phyloP scores from a whole-genome alignment of 2,888 invertebrate species.

The Rutpela maculata region DNA sequence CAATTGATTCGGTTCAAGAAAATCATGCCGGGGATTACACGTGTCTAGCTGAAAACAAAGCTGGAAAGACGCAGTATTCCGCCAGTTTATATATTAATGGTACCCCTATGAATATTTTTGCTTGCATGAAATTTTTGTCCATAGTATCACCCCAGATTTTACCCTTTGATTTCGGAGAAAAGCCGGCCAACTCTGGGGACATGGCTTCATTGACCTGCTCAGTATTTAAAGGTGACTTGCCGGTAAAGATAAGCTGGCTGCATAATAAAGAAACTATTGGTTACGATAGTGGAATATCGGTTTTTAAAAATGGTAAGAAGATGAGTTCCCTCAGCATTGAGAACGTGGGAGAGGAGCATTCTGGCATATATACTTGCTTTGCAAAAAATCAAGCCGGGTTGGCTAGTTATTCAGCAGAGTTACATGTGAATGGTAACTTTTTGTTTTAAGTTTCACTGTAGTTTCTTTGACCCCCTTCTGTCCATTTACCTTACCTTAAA shows the following conservation, averaged over 20 bases:
- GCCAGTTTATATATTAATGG: conserved; percentile 81
- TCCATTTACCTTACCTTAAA: conserved; percentile 10
- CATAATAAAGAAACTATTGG: conserved; percentile 74
- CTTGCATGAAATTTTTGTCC: conserved; percentile 23
- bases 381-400: conserved; percentile 78
- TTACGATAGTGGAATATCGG: conserved; percentile 63
- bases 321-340: conserved; percentile 78
- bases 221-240: conserved; percentile 85
- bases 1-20: conserved; percentile 83
- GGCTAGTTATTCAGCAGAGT: conserved; percentile 77
- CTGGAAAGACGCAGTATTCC: conserved; percentile 80
- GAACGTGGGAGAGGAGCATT: conserved; percentile 77
- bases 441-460: not conserved
- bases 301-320: conserved; percentile 74
- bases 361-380: conserved; percentile 80
- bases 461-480: conserved; percentile 11
- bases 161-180: conserved; percentile 85
- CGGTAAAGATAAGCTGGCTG: conserved; percentile 85
- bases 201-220: conserved; percentile 75
- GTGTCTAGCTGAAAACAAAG: conserved; percentile 82
- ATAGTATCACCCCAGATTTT: conserved; percentile 68
- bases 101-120: conserved; percentile 66
- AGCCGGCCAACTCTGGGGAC: conserved; percentile 74
- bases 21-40: conserved; percentile 86
- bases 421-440: conserved; percentile 80